Base-by-base conservation (phyloP, 2,113 vertebrate species). In the Atherinomorus stipes region DNA sequence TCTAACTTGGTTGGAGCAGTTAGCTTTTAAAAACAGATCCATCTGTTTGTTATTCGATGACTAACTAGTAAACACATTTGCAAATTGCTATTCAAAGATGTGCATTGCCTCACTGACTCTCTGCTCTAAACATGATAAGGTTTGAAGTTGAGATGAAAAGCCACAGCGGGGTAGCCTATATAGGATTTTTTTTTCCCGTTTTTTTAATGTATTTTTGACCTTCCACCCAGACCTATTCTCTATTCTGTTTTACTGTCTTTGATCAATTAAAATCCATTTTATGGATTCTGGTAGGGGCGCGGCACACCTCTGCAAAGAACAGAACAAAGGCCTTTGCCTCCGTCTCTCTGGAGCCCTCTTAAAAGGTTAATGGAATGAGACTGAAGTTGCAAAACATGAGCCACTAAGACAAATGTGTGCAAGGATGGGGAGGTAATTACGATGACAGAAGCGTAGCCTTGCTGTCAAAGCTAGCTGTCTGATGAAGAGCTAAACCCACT, bases 331-430 rank as follows among this genome's bases (percentile, higher is more conserved):
- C 57, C 15, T 58, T 51, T n/a, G 34, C 4, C 4, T 57, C 53
- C 21, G 25, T 66, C 42, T 71, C 69, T 67, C 80, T 12, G 44
- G 71, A 71, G 74, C n/a, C 58, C 53, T 50, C 51, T 56, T 74
- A 47, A 81, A 86, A 84, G 85, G 84, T 87, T 87, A 87, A 89
- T 81, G 75, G 82, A 59, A 38, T 56, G 58, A 82, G 76, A 85
- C 25, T 65, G 78, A 81, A 86, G 73, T 63, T 15, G 59, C 51
- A 71, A 63, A 86, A 76, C 73, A 81, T 67, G 54, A 77, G 73
- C 67, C 28, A 4, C 47, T 15, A 63, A 74, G 64, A 85, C 62
- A 80, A 84, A 85, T 51, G 71, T 25, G 60, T 5, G 40, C 31
- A 13, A 1, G 40, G 58, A 51, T 56, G 25, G 38, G 37, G 62